These are phyloP conservation scores for Protaetia brevitarsis DNA, from an alignment of 1,140 invertebrate genomes.

Conservation along the genomic window DNA sequence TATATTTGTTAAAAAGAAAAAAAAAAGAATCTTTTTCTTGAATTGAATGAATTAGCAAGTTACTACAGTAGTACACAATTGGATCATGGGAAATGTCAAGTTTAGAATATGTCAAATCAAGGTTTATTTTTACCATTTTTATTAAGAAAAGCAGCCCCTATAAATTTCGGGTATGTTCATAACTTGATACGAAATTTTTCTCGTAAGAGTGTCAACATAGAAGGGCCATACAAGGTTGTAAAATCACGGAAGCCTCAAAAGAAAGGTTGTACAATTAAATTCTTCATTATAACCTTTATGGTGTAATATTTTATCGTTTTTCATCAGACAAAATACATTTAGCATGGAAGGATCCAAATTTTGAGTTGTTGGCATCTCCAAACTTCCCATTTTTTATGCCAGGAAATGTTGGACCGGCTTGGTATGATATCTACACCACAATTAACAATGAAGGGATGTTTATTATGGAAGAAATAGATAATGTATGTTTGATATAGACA, in stretches of 20 bases:
- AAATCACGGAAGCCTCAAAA: constrained; percentile 31
- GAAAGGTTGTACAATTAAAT: constrained; percentile 30
- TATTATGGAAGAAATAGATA: constrained; percentile 43
- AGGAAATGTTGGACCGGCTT: constrained; percentile 64
- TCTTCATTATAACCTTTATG: constrained; percentile 9
- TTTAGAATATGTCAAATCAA: constrained; percentile 41
- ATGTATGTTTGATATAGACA: constrained; percentile 24
- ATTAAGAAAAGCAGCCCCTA: constrained; percentile 9
- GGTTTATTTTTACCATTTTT: constrained; percentile 16
- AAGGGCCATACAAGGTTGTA: constrained; percentile 38
- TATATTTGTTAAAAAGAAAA: too few relatives aligned
- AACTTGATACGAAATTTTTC: constrained; percentile 35
- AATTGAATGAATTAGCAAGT: too few relatives aligned
- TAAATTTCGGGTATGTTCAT: constrained; percentile 5
- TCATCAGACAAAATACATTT: constrained; percentile 36
- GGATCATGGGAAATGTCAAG: constrained; percentile 3
- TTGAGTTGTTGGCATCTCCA: constrained; percentile 60
- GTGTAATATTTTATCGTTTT: constrained; percentile 23
- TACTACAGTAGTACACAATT: background rate
- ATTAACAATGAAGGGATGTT: constrained; percentile 41
- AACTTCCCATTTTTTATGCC: constrained; percentile 65
- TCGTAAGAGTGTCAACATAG: constrained; percentile 36
- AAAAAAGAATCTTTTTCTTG: too few relatives aligned
- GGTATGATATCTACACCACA: constrained; percentile 55
- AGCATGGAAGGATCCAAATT: constrained; percentile 52